Evolutionary conservation across 2,797 vertebrate genomes (phyloP).

Genomic region (Amblyraja radiata): DNA sequence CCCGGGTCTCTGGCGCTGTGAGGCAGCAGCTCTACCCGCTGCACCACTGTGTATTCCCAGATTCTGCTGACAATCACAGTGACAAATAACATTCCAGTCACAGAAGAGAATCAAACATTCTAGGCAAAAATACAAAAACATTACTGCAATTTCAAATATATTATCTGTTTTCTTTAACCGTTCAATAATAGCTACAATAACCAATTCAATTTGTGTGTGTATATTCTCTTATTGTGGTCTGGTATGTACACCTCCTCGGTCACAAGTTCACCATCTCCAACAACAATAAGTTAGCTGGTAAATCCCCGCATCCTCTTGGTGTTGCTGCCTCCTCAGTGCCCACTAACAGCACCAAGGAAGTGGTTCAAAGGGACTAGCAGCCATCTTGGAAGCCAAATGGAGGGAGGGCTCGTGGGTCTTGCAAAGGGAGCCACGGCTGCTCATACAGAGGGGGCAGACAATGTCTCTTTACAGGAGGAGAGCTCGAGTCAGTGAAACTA

Average conservation of each 20-base stretch:
- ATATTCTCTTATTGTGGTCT: background rate
- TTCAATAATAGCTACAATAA: background rate
- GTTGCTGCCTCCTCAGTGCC: background rate
- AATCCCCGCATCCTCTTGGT: background rate
- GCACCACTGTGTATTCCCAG: no score
- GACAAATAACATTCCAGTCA: background rate
- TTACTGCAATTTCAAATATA: background rate
- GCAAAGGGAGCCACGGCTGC: background rate
- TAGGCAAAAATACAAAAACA: background rate
- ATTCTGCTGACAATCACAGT: background rate
- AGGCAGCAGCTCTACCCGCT: no score
- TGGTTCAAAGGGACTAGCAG: no score
- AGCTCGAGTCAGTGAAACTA: background rate
- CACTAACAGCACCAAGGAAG: no score
- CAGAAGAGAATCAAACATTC: background rate
- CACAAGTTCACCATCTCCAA: background rate
- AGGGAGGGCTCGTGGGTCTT: no score
- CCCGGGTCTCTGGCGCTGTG: no score
- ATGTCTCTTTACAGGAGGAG: background rate
- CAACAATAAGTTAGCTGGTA: background rate
- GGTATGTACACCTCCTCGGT: background rate
- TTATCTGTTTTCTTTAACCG: background rate
- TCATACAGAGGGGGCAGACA: no score
- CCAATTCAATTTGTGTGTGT: no score
- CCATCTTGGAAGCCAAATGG: background rate